Evolutionary conservation across 1,140 invertebrate genomes (phyloP), one percentile per base, ranked within the genome.

Genomic region (Brachionus koreanus): DNA sequence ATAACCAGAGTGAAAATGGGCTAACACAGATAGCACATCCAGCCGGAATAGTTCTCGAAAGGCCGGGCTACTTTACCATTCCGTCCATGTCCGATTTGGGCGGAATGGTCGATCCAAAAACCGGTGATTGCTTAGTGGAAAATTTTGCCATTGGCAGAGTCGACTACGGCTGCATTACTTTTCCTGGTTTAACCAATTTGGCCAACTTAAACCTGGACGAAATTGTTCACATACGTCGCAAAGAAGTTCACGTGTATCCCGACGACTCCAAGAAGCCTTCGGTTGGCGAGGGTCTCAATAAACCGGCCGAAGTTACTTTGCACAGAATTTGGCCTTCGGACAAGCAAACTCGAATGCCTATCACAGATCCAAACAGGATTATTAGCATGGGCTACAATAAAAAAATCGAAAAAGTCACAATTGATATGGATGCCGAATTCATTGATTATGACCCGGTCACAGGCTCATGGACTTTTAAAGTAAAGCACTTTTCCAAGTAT

Each of bases 321-420:
- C 95, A 98, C 87, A 91, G 93, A 84, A 94, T 99, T 2, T 99
- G 95, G 94, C 97, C 97, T 0, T 89, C 92, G 16, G 94, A 97
- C 87, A 97, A 96, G 89, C 92, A 92, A 1, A 91, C 92, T 33
- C 91, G 92, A 23, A 90, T 92, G 79, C 91, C 93, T 1, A 94
- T 98, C 29, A 95, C 92, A 89, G 87, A 94, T 87, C 91, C 93
- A 0, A 90, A 93, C 25, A 91, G 93, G 84, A 87, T 98, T 0
- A 86, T 91, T 5, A 90, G 91, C 46, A 93, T 97, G 91, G 92
- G 94, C 85, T 99, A 95, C 89, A 92, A 94, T 85, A 93, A 92
- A 12, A 95, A 94, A 86, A 87, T 99, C 49, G 92, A 94, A 49
- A 90, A 92, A 67, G 92, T 93, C 3, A 95, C 95, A 82, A 91